These are phyloP conservation scores for Steatocranus sp. DNA, from an alignment of 2,797 vertebrate genomes.

Conservation along the genomic window DNA sequence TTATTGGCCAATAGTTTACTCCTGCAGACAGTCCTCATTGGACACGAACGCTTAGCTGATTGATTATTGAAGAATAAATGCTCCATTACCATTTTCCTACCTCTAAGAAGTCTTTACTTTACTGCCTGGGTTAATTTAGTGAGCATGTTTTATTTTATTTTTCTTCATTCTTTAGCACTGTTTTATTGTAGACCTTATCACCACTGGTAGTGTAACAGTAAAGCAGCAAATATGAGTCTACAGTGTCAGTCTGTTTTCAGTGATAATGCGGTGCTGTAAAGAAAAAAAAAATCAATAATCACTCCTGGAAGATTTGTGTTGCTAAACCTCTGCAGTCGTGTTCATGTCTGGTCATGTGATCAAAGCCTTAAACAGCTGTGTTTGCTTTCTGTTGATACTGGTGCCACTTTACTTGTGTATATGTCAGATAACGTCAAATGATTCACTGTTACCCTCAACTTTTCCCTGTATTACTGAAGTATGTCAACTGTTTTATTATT, in stretches of 20 bases:
- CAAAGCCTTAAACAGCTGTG: constrained; percentile 48
- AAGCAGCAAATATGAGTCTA: not conserved
- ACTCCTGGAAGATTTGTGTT: constrained; percentile 34
- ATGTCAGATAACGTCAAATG: constrained; percentile 8
- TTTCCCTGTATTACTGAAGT: not conserved
- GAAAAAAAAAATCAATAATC: not conserved
- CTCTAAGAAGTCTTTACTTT: constrained; percentile 51
- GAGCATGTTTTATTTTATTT: not conserved
- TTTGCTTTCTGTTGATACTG: constrained; percentile 29
- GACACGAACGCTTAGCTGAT: not conserved
- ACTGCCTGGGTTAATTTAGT: not conserved
- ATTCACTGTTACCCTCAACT: not conserved
- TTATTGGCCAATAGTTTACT: not conserved
- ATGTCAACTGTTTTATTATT: not conserved
- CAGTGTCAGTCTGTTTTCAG: constrained; percentile 12
- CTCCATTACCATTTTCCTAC: constrained; percentile 50
- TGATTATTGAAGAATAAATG: constrained; percentile 1
- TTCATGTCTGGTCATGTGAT: constrained; percentile 33
- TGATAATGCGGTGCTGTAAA: constrained; percentile 1
- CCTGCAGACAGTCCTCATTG: not conserved
- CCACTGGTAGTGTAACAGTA: not conserved
- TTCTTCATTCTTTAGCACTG: not conserved
- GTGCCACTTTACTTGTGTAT: constrained; percentile 33
- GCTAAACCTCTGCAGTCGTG: constrained; percentile 27
- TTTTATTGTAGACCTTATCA: constrained; percentile 4